Percentiles rank a stretch among this genome's conserved stretches.
These are phyloP conservation scores for Montipora cactus DNA, from an alignment of 64 coral and sea anemone species.

Conservation along the genomic window DNA sequence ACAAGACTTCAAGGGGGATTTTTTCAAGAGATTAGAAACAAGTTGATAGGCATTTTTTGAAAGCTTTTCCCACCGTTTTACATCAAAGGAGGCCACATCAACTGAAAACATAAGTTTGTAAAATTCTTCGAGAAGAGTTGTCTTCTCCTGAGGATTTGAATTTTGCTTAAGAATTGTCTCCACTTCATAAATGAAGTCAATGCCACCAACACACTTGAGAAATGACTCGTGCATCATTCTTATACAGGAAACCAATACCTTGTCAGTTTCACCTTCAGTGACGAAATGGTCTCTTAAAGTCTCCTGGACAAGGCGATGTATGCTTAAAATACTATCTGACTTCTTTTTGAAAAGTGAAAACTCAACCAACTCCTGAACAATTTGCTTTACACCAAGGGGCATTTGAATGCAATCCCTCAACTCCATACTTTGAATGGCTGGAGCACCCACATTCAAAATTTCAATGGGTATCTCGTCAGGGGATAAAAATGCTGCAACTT, in stretches of 20 bases:
- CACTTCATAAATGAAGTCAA: neutral
- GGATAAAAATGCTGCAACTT: neutral
- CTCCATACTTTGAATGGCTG: constrained; percentile 13
- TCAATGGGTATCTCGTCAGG: neutral
- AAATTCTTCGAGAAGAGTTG: too few species aligned
- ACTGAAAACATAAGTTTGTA: too few species aligned
- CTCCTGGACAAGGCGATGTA: constrained; percentile 19
- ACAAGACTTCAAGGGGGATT: too few species aligned
- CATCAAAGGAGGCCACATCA: too few species aligned
- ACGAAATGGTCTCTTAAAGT: neutral
- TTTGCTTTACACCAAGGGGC: neutral
- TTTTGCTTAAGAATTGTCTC: too few species aligned
- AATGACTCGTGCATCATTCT: constrained; percentile 13
- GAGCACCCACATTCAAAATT: neutral
- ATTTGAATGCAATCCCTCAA: neutral
- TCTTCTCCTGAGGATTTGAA: too few species aligned
- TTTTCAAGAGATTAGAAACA: too few species aligned
- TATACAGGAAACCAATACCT: neutral
- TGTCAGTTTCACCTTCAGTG: constrained; percentile 1
- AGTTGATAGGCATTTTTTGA: too few species aligned
- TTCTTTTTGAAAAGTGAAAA: constrained; percentile 8
- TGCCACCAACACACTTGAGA: neutral
- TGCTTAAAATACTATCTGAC: neutral
- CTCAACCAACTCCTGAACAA: neutral
- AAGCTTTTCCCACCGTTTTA: too few species aligned